phyloP scores from a whole-genome alignment of 2,888 invertebrate species.

The Timandra comae region DNA sequence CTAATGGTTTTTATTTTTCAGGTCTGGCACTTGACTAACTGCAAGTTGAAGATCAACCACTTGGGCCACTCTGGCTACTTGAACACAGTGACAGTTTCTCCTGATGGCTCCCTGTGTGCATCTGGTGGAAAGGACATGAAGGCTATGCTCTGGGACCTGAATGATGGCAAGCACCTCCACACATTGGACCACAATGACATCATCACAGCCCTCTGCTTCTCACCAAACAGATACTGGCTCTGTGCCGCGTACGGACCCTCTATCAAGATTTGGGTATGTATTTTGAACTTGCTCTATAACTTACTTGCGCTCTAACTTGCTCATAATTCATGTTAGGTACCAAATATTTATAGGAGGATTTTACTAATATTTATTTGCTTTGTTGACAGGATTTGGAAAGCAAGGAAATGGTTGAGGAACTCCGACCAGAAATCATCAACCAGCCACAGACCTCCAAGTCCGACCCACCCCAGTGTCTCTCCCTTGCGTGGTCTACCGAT shows the following conservation, averaged over 20 bases:
- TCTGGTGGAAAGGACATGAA: conserved; percentile 99
- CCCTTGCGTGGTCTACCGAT: conserved; percentile 99
- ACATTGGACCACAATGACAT: conserved; percentile 98
- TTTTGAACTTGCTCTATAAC: no score
- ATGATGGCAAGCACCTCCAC: conserved; percentile 99
- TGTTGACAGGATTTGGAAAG: conserved; percentile 92
- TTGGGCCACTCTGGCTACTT: conserved; percentile 97
- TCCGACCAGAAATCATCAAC: conserved; percentile 95
- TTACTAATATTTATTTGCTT: no score
- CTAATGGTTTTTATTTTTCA: conserved; percentile 33
- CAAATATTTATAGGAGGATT: conserved; percentile 2
- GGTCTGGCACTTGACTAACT: conserved; percentile 99
- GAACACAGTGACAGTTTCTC: conserved; percentile 99
- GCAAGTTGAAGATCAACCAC: conserved; percentile 98
- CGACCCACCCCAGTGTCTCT: conserved; percentile 96
- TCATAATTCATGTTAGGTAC: not conserved
- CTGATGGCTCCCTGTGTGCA: conserved; percentile 99
- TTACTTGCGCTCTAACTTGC: no score
- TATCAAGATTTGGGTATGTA: conserved; percentile 96
- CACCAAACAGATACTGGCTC: conserved; percentile 99
- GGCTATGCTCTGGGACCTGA: conserved; percentile 99
- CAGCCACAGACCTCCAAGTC: conserved; percentile 85
- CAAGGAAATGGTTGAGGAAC: conserved; percentile 99
- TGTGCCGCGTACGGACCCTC: conserved; percentile 99
- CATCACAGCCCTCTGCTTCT: conserved; percentile 99